Base-by-base conservation (phyloP, 1,140 invertebrate species). In the Zaprionus davidi region DNA sequence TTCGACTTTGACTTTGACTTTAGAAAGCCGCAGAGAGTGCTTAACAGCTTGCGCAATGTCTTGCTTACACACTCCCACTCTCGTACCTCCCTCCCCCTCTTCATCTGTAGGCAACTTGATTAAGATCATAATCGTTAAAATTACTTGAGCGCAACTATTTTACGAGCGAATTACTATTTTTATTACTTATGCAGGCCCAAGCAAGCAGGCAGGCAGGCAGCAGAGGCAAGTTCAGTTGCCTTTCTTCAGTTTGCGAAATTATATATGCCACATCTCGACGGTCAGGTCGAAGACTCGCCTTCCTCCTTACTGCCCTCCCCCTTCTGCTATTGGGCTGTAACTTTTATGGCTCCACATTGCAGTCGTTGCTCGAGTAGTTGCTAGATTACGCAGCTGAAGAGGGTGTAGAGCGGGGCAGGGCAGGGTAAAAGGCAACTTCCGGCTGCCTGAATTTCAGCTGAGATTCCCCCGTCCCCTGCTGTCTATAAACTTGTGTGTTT, bases 61-160 rank as follows among this genome's bases (percentile, higher is more conserved):
- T 60, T 5, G 15, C 24, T 13, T 34, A 2, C 31, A 9, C 31
- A 34, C 31, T 34, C 31, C 31, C 9, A 34, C 31, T 34, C 31
- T 34, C 24, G 24, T 26, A 26, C 24, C 24, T 28, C 24, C 9
- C n/a, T n/a, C n/a, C 17, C 2, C 6, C 28, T 12, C 38, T 9
- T 26, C 56, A 20, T 9, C 34, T 44, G 67, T 64, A 70, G 57
- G 73, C 70, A 77, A 77, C 38, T 78, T 78, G 76, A 78, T 78
- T 78, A 75, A 75, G 76, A 78, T 74, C 76, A 78, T 78, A 74
- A 78, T 74, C 71, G 76, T 78, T 78, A 78, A 78, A 78, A 74
- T 78, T 78, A 78, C 76, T 78, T 74, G 76, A 78, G 76, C 76
- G 76, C 76, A 78, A 78, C 76, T 78, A 74, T 78, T 78, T 78